Evolutionary conservation across 2,797 vertebrate species (phyloP).

Genomic region (Sebastes nivosus): DNA sequence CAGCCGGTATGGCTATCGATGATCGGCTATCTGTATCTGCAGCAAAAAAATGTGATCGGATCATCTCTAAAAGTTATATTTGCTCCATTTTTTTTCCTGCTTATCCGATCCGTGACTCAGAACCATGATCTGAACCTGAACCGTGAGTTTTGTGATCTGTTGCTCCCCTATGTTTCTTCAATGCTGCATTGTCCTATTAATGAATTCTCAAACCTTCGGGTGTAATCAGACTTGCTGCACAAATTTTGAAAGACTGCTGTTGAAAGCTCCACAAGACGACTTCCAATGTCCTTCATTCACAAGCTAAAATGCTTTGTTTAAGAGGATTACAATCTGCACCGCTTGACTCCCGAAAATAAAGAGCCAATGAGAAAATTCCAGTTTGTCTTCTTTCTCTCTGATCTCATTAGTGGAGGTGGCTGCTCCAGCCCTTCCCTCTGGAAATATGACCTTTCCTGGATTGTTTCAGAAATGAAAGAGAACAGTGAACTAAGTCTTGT

Average conservation of each 20-base stretch:
- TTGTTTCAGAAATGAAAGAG: slow-evolving; percentile 55
- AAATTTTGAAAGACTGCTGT: neutral
- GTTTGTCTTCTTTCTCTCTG: slow-evolving; percentile 39
- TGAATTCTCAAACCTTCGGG: neutral
- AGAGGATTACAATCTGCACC: slow-evolving; percentile 18
- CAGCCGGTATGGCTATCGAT: accelerated
- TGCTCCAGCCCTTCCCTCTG: slow-evolving; percentile 25
- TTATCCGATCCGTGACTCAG: too few species aligned
- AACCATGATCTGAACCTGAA: too few species aligned
- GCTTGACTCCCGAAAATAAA: slow-evolving; percentile 33
- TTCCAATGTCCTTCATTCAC: slow-evolving; percentile 3
- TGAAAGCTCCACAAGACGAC: neutral
- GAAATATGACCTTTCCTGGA: slow-evolving; percentile 53
- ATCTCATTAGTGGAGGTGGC: slow-evolving; percentile 49
- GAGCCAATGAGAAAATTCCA: slow-evolving; percentile 41
- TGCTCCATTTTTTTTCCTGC: too few species aligned
- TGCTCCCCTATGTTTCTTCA: neutral
- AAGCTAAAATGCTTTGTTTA: slow-evolving; percentile 26
- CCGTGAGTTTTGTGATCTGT: too few species aligned
- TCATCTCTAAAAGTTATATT: too few species aligned
- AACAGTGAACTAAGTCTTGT: slow-evolving; percentile 27
- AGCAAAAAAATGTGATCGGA: too few species aligned
- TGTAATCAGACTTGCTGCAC: slow-evolving; percentile 5
- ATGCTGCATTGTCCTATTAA: slow-evolving; percentile 1
- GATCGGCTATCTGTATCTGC: too few species aligned